Conservation (phyloP, 2,113 vertebrate genomes). For the Neotoma lepida region DNA sequence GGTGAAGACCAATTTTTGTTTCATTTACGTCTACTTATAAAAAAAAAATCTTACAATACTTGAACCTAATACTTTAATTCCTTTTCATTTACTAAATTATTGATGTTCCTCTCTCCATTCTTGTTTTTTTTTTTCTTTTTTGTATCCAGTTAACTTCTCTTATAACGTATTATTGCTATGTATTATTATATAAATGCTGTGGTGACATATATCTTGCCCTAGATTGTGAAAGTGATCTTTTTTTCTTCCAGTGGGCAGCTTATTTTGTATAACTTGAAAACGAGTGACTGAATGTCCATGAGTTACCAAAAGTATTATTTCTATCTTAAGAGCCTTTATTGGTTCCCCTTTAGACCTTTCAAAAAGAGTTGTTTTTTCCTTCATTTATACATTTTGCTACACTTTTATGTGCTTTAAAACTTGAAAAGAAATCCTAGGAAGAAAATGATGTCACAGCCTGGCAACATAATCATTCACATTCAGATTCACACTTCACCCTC, state of each 20-base stretch:
- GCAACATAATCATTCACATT: conserved; percentile 81
- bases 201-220: conserved; percentile 54
- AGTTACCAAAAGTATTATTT: conserved; percentile 79
- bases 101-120: conserved; percentile 65
- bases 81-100: conserved; percentile 62
- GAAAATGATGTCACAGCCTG: conserved; percentile 81
- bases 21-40: conserved; percentile 54
- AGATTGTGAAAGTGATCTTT: conserved; percentile 56
- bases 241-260: conserved; percentile 58
- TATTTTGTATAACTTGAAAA: conserved; percentile 81
- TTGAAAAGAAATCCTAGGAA: conserved; percentile 82
- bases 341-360: conserved; percentile 82
- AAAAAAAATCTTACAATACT: conserved; percentile 38
- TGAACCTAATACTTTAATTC: conserved; percentile 62
- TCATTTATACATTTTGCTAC: conserved; percentile 82
- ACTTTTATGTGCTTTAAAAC: conserved; percentile 82
- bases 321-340: conserved; percentile 81
- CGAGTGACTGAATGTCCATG: conserved; percentile 76
- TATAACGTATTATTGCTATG: conserved; percentile 35
- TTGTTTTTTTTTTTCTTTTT: conserved; percentile 65
- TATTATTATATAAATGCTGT: conserved; percentile 43
- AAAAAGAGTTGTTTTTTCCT: conserved; percentile 80
- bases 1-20: conserved; percentile 89
- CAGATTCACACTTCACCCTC: conserved; percentile 79
- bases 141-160: conserved; percentile 58